Conservation (phyloP, 2,113 vertebrate genomes). For the Oceanodroma tethys region DNA sequence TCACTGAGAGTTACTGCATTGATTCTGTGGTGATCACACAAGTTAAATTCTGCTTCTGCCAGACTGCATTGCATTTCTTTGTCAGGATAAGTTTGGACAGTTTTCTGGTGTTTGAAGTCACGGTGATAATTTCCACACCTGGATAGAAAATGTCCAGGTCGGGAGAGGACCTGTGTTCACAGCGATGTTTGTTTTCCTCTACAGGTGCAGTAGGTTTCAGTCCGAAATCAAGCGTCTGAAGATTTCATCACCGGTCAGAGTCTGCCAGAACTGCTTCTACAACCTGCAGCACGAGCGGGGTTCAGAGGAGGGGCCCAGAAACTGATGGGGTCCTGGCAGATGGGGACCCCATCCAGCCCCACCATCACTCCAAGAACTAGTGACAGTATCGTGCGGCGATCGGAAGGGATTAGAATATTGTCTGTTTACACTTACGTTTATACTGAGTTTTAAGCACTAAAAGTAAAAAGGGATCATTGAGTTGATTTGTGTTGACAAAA, state of each 20-base stretch:
- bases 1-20: rapidly evolving
- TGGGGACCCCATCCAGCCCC: background rate
- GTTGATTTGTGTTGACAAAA: background rate
- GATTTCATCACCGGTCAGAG: conserved; percentile 94
- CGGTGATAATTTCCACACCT: background rate
- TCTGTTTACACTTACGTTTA: conserved; percentile 64
- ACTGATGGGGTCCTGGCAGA: conserved; percentile 64
- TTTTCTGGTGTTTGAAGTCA: background rate
- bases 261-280: conserved; percentile 98
- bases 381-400: background rate
- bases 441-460: conserved; percentile 61
- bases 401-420: background rate
- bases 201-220: conserved; percentile 96
- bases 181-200: background rate
- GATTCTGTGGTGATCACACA: background rate
- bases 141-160: background rate
- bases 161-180: background rate
- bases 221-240: conserved; percentile 97
- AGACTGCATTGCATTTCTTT: background rate
- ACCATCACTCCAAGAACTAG: background rate
- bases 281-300: conserved; percentile 93
- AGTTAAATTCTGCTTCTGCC: background rate
- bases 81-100: background rate
- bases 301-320: conserved; percentile 83
- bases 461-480: conserved; percentile 73